A percentile compares a stretch with the other conserved stretches of the same genome.
phyloP scores from a whole-genome alignment of 2,888 invertebrate species.

The Idaea dimidiata region DNA sequence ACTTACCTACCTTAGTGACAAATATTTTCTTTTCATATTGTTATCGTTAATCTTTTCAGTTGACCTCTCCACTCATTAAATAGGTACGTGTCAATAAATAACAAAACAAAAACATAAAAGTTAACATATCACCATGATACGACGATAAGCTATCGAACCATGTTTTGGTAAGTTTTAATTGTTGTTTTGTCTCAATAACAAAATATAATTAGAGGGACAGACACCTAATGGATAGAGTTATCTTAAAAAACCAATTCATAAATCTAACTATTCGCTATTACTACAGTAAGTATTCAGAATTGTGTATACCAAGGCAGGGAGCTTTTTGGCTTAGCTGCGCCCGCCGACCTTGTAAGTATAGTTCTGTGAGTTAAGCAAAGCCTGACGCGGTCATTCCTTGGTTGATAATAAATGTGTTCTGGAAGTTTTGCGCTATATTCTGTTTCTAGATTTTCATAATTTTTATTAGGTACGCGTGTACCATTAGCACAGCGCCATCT shows the following conservation, averaged over 20 bases:
- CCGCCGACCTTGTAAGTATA: too few relatives aligned
- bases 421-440: too few relatives aligned
- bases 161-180: neutral
- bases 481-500: too few relatives aligned
- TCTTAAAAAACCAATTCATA: neutral
- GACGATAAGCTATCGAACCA: slow-evolving; percentile 1
- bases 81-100: neutral
- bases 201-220: neutral
- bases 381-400: too few relatives aligned
- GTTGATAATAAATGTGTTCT: too few relatives aligned
- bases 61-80: neutral
- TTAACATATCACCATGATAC: neutral
- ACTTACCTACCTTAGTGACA: slow-evolving; percentile 1
- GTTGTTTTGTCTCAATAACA: neutral
- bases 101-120: neutral
- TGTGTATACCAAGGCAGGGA: too few relatives aligned
- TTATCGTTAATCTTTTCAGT: neutral
- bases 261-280: neutral
- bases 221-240: neutral
- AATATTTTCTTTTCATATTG: neutral
- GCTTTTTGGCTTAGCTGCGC: too few relatives aligned
- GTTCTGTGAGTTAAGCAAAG: too few relatives aligned
- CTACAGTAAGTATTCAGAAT: neutral
- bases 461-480: too few relatives aligned
- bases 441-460: too few relatives aligned